Conservation (phyloP, 2,113 vertebrate species). For the Sapajus apella region DNA sequence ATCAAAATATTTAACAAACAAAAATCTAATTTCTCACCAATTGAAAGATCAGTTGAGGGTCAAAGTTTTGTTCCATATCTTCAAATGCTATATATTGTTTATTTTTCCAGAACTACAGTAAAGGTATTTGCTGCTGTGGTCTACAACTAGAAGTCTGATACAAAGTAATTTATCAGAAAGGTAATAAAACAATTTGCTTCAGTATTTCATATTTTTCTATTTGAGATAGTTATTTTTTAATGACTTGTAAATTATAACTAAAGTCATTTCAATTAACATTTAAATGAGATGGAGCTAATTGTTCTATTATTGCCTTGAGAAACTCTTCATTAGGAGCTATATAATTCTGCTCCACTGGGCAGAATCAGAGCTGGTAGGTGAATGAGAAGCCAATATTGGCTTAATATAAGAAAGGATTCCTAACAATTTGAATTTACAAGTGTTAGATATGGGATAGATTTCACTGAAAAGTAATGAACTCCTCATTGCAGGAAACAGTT, state of each 20-base stretch:
- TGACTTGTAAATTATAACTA: background rate
- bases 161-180: background rate
- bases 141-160: conserved; percentile 11
- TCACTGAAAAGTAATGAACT: background rate
- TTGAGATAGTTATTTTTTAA: background rate
- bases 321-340: background rate
- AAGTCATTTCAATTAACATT: conserved; percentile 9
- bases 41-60: background rate
- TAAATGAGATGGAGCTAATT: background rate
- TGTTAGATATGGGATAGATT: background rate
- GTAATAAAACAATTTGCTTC: background rate
- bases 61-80: conserved; percentile 33
- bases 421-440: conserved; percentile 13
- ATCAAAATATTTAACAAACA: conserved; percentile 20
- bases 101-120: background rate
- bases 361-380: background rate
- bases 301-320: background rate
- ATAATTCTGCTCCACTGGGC: background rate
- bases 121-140: background rate
- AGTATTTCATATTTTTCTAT: background rate
- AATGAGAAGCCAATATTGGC: background rate
- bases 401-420: background rate
- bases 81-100: background rate
- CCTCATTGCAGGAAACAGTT: background rate
- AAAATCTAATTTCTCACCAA: background rate